Percentiles rank a stretch among this genome's conserved stretches.
phyloP scores from a whole-genome alignment of 2,888 invertebrate genomes.

The Melanostoma mellinum region DNA sequence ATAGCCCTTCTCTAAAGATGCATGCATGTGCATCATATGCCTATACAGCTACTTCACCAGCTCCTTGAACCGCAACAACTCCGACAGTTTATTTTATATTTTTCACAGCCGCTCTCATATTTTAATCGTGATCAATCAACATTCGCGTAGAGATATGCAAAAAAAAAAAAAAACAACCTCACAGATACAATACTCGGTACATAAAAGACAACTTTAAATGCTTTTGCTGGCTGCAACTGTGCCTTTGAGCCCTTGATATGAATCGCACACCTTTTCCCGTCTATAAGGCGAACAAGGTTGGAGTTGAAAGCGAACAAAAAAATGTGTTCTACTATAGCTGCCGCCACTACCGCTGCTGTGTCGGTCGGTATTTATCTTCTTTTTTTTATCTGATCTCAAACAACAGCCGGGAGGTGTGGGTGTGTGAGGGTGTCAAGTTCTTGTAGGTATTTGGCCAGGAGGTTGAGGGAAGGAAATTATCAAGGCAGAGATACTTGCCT shows the following conservation, averaged over 20 bases:
- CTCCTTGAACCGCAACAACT: conserved; percentile 24
- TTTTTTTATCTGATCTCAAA: conserved; percentile 52
- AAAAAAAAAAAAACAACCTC: conserved; percentile 20
- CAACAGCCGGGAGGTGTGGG: conserved; percentile 16
- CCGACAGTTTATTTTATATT: conserved; percentile 29
- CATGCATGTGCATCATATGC: conserved; percentile 7
- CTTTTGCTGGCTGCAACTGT: conserved; percentile 25
- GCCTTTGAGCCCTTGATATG: conserved; percentile 55
- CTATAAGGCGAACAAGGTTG: conserved; percentile 43
- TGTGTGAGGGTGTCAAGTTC: conserved; percentile 28
- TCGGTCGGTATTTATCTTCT: conserved; percentile 18
- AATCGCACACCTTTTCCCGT: conserved; percentile 63
- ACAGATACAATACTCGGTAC: conserved; percentile 12
- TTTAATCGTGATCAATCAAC: conserved; percentile 72
- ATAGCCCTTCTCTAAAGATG: conserved; percentile 46
- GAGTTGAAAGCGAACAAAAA: conserved; percentile 4
- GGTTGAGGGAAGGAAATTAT: conserved; percentile 24
- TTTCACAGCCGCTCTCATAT: conserved; percentile 51
- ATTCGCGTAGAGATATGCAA: conserved; percentile 55
- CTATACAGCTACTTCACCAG: conserved; percentile 23
- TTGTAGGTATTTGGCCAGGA: conserved; percentile 22
- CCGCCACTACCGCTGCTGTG: not conserved
- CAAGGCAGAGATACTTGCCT: conserved; percentile 35
- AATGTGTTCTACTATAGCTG: conserved; percentile 10
- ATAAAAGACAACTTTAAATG: conserved; percentile 34